Conservation (phyloP, 2,888 invertebrate genomes). For the Drosophila nigricruria region DNA sequence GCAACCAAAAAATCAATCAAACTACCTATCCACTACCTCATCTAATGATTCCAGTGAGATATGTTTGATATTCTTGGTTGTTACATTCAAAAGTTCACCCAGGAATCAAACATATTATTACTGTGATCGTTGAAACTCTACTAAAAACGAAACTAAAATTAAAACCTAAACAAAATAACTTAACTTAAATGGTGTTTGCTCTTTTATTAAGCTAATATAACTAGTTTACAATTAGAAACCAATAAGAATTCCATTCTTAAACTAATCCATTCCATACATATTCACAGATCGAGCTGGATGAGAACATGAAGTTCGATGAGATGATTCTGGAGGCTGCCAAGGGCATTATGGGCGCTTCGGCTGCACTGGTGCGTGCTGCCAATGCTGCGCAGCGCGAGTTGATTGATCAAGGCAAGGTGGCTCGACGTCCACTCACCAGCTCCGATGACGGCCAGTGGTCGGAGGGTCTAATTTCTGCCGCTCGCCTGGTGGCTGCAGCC, state of each 20-base stretch:
- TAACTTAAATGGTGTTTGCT: slow-evolving; percentile 55
- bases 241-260: neutral
- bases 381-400: slow-evolving; percentile 98
- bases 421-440: slow-evolving; percentile 92
- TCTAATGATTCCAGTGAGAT: slow-evolving; percentile 92
- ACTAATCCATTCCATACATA: neutral
- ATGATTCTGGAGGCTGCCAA: slow-evolving; percentile 99
- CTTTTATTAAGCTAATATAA: neutral
- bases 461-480: slow-evolving; percentile 97
- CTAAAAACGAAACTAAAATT: slow-evolving; percentile 63
- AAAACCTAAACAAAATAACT: neutral
- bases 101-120: slow-evolving; percentile 99
- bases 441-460: slow-evolving; percentile 99
- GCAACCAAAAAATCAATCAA: slow-evolving; percentile 23
- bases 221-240: neutral
- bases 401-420: slow-evolving; percentile 95
- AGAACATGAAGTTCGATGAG: slow-evolving; percentile 98
- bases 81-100: slow-evolving; percentile 92
- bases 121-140: slow-evolving; percentile 87
- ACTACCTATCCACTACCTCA: slow-evolving; percentile 38
- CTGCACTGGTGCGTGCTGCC: slow-evolving; percentile 97
- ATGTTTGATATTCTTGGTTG: slow-evolving; percentile 99
- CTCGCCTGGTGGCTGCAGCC: slow-evolving; percentile 97
- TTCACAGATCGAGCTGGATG: slow-evolving; percentile 87
- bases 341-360: slow-evolving; percentile 98